phyloP scores from a whole-genome alignment of 2,797 vertebrate species.

The Spea hammondii region DNA sequence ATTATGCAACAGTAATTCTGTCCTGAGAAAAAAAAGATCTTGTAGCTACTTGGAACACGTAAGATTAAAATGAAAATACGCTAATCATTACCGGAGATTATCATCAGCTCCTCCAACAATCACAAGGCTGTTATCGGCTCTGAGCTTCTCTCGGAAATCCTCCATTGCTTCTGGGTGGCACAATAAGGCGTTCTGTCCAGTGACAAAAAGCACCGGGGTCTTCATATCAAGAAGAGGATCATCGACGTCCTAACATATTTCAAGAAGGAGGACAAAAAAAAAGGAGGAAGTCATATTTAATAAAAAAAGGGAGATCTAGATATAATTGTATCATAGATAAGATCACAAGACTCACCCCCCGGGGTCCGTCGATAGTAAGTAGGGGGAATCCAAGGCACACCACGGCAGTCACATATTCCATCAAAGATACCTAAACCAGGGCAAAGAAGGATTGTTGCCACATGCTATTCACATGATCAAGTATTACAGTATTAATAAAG shows the following conservation, averaged over 20 bases:
- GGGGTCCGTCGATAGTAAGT: slow-evolving; percentile 84
- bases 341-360: slow-evolving; percentile 79
- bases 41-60: background rate
- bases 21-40: too few relatives aligned
- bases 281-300: background rate
- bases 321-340: background rate
- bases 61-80: background rate
- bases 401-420: slow-evolving; percentile 92
- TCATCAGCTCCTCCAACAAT: slow-evolving; percentile 95
- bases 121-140: slow-evolving; percentile 94
- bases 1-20: too few relatives aligned
- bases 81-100: slow-evolving; percentile 80
- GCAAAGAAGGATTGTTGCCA: background rate
- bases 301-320: too few relatives aligned
- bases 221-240: slow-evolving; percentile 97
- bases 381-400: slow-evolving; percentile 95
- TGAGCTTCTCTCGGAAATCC: slow-evolving; percentile 93
- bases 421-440: slow-evolving; percentile 84
- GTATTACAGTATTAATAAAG: background rate
- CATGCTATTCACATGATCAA: background rate
- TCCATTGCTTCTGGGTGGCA: slow-evolving; percentile 91
- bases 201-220: slow-evolving; percentile 91
- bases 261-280: background rate
- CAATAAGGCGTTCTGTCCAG: slow-evolving; percentile 92
- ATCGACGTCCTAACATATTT: slow-evolving; percentile 82